A percentile compares a stretch with the other conserved stretches of the same genome.
phyloP scores from a whole-genome alignment of 2,888 invertebrate species.

The Anodontia alba region DNA sequence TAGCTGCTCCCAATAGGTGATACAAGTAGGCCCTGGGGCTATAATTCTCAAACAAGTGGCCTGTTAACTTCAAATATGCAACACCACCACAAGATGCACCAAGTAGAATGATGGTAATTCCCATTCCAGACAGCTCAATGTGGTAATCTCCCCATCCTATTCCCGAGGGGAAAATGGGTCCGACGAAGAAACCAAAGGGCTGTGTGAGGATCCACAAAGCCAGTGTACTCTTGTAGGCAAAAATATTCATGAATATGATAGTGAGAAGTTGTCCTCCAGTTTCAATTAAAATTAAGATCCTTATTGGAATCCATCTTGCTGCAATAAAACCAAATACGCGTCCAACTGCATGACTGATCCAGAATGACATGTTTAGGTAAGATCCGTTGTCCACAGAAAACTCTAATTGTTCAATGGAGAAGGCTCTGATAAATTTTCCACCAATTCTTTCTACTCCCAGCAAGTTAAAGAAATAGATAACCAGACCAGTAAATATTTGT shows the following conservation, averaged over 20 bases:
- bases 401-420: constrained; percentile 66
- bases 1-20: constrained; percentile 60
- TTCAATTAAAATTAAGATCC: constrained; percentile 65
- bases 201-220: constrained; percentile 68
- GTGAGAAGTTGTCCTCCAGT: constrained; percentile 49
- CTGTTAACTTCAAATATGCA: constrained; percentile 67
- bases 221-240: constrained; percentile 48
- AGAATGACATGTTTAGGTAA: constrained; percentile 69
- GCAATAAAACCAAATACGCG: constrained; percentile 61
- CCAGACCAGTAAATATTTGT: constrained; percentile 59
- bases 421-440: constrained; percentile 71
- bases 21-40: constrained; percentile 67
- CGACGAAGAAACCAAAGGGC: constrained; percentile 66
- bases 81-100: constrained; percentile 70
- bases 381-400: constrained; percentile 65
- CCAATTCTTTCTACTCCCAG: constrained; percentile 71
- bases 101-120: constrained; percentile 62
- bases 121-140: constrained; percentile 69
- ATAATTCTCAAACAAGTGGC: constrained; percentile 67
- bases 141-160: constrained; percentile 73
- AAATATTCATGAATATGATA: constrained; percentile 62
- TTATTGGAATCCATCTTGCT: constrained; percentile 63
- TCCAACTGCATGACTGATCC: constrained; percentile 70
- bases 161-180: constrained; percentile 69
- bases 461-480: constrained; percentile 66